Percentiles rank a stretch among this genome's conserved stretches.
These are phyloP conservation scores for Ophiothrix spiculata DNA, from an alignment of 35 echinoderm and acorn worm species.

Conservation along the genomic window DNA sequence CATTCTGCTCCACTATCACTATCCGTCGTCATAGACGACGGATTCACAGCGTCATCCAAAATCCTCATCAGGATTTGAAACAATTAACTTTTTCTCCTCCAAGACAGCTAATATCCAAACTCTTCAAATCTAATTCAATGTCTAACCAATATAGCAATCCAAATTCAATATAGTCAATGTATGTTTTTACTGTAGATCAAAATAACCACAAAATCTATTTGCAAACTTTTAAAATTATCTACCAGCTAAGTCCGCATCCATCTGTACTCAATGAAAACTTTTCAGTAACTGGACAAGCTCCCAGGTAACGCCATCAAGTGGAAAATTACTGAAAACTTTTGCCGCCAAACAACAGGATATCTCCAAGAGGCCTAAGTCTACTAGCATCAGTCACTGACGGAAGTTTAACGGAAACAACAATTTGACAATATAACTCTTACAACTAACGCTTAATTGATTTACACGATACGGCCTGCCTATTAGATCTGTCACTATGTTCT, in stretches of 20 bases:
- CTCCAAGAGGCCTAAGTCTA: background rate
- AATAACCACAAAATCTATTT: no score
- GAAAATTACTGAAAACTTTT: background rate
- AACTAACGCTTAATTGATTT: background rate
- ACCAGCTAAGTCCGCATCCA: background rate
- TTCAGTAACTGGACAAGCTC: no score
- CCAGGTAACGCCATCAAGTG: no score
- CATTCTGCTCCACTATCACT: no score
- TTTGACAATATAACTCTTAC: background rate
- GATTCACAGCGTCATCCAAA: background rate
- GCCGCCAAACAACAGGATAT: background rate
- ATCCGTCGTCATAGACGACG: background rate
- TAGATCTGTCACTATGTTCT: background rate
- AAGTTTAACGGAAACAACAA: background rate
- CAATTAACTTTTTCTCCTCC: background rate
- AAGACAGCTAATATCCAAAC: background rate
- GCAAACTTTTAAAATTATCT: no score
- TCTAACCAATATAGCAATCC: background rate
- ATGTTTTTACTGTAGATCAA: no score
- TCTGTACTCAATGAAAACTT: background rate
- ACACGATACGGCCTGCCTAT: background rate
- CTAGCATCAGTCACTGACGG: background rate
- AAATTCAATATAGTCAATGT: background rate
- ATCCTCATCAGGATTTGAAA: background rate
- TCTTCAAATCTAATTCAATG: background rate